Percentiles rank a stretch among this genome's conserved stretches.
These are phyloP conservation scores for Ferrisia virgata DNA, from an alignment of 2,888 invertebrate genomes.

Conservation along the genomic window DNA sequence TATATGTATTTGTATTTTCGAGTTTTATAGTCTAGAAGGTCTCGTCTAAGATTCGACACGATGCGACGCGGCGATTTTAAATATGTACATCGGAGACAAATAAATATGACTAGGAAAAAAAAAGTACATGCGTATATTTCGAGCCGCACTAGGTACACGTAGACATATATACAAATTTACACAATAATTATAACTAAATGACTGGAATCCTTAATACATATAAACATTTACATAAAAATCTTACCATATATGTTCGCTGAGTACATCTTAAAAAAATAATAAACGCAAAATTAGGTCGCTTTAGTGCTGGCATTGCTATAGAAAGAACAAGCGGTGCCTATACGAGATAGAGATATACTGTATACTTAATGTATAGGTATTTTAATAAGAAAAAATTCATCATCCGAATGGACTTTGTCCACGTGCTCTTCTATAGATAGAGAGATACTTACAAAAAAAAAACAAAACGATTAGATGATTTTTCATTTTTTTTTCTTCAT, in stretches of 20 bases:
- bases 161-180: conserved; percentile 26
- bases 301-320: not conserved
- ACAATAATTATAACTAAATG: conserved; percentile 25
- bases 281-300: conserved; percentile 13
- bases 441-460: too few relatives aligned
- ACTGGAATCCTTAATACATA: not conserved
- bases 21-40: not conserved
- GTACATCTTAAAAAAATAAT: conserved; percentile 12
- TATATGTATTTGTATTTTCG: not conserved
- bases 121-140: conserved; percentile 18
- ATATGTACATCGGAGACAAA: not conserved
- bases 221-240: not conserved
- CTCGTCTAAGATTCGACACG: not conserved
- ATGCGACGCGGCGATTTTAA: not conserved
- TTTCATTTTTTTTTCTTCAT: not conserved
- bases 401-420: not conserved
- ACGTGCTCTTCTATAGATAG: not conserved
- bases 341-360: too few relatives aligned
- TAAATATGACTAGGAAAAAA: not conserved
- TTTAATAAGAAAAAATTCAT: not conserved
- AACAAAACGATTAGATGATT: not conserved
- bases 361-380: not conserved
- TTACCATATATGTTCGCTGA: conserved; percentile 21
- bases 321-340: not conserved
- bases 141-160: not conserved